Conservation (phyloP, 2,888 invertebrate genomes). For the Drosophila neotestacea region DNA sequence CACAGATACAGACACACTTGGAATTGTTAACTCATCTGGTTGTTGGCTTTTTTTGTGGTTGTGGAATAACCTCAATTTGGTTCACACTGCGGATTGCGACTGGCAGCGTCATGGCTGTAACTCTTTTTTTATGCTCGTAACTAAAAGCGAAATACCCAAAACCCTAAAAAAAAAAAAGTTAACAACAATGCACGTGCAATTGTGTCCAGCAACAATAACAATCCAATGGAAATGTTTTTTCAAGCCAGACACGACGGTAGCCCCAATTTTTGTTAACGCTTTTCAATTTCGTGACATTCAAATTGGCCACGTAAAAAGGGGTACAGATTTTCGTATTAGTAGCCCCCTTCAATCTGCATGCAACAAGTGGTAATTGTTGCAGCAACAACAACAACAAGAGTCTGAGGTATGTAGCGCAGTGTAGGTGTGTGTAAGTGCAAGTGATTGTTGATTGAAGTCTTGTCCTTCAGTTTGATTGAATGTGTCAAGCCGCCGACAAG, state of each 20-base stretch:
- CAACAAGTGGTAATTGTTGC: slow-evolving; percentile 50
- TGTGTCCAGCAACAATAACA: slow-evolving; percentile 41
- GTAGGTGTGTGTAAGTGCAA: slow-evolving; percentile 26
- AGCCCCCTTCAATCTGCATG: slow-evolving; percentile 16
- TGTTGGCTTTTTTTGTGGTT: slow-evolving; percentile 36
- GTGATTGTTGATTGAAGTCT: slow-evolving; percentile 30
- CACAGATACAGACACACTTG: slow-evolving; percentile 14
- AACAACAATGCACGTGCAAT: slow-evolving; percentile 46
- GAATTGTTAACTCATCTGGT: slow-evolving; percentile 76
- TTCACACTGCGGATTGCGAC: slow-evolving; percentile 72
- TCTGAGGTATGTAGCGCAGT: not conserved
- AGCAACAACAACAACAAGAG: slow-evolving; percentile 1
- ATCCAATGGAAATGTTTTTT: slow-evolving; percentile 15
- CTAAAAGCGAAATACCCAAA: slow-evolving; percentile 38
- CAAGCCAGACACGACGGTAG: slow-evolving; percentile 43
- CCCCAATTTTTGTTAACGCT: slow-evolving; percentile 50
- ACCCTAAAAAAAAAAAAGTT: slow-evolving; percentile 15
- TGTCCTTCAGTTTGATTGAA: slow-evolving; percentile 54
- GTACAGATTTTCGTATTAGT: slow-evolving; percentile 56
- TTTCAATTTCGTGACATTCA: slow-evolving; percentile 79
- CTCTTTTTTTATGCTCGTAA: slow-evolving; percentile 44
- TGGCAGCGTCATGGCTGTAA: slow-evolving; percentile 76
- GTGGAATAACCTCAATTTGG: slow-evolving; percentile 78
- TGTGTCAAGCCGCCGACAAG: slow-evolving; percentile 39
- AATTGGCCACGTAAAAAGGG: slow-evolving; percentile 69